Evolutionary conservation across 1,140 invertebrate genomes (phyloP), one percentile per base, ranked within the genome.

Genomic region (Drosophila subobscura): DNA sequence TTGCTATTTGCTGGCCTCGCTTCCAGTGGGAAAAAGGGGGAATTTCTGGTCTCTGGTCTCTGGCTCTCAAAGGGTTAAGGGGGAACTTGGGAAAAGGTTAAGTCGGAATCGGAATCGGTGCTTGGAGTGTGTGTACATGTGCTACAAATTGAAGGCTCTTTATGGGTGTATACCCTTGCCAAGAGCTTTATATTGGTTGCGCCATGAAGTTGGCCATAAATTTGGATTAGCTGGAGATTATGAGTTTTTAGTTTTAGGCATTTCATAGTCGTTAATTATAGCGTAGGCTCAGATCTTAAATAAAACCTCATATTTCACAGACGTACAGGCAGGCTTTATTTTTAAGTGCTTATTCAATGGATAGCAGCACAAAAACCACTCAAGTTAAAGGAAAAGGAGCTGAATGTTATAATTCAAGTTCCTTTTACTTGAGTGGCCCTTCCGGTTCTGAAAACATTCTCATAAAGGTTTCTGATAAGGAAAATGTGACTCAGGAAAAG

Each of bases 1-100:
- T 81, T 81, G 79, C 79, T 66, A 68, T 83, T 83, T 83, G 61
- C 52, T 37, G 70, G 59, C 54, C 42, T 29, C 23, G 41, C 14
- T 46, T 12, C 40, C 40, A 56, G 37, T 6, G 10, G 29, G 20
- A 33, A 42, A 42, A 56, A 33, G 22, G 65, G 51, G 52, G 53
- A 14, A 37, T 37, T 37, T 37, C 54, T 40, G 10, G 5, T 40
- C 68, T 37, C 54, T 40, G 10, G 5, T 33, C 68, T 33, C 49
- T 16, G 52, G 16, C 41, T 50, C 14, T 25, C 56, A 40, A 52
- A 41, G 37, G 33, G 16, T 57, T 70, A 46, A 54, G 29, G 41
- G 42, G 23, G 42, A 29, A 27, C 37, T 53, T 29, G 47, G 33
- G 58, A 52, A 54, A 63, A 77, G 72, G 72, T 76, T 77, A 77